Evolutionary conservation across 2,888 invertebrate genomes (phyloP).

Genomic region (Chrysopilus asiliformis): DNA sequence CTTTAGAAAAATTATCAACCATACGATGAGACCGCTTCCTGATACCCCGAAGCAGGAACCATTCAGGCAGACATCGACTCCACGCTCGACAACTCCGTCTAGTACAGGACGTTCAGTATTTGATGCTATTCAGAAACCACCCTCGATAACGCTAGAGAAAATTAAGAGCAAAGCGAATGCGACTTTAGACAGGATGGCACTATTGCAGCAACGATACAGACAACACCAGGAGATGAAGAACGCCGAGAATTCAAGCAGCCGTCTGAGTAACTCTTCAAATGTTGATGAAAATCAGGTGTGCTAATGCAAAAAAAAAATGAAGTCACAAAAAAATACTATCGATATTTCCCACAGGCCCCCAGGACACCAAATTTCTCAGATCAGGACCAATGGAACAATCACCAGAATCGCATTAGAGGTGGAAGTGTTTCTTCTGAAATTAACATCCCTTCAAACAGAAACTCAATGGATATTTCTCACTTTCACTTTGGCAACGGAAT

Average conservation of each 20-base stretch:
- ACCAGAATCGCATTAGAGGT: no score
- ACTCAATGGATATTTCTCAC: conserved; percentile 20
- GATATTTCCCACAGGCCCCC: no score
- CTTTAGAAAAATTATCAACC: conserved; percentile 19
- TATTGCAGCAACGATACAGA: conserved; percentile 43
- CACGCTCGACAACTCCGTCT: conserved; percentile 19
- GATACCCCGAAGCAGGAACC: conserved; percentile 37
- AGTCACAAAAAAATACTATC: no score
- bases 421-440: conserved; percentile 36
- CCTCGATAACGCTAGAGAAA: conserved; percentile 34
- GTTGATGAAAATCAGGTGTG: conserved; percentile 25
- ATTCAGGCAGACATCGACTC: conserved; percentile 23
- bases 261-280: conserved; percentile 18
- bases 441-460: conserved; percentile 19
- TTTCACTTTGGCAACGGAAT: conserved; percentile 27
- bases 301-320: not conserved
- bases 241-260: conserved; percentile 7
- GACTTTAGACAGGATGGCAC: conserved; percentile 34
- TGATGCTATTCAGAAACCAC: conserved; percentile 33
- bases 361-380: no score
- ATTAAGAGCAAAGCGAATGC: conserved; percentile 35
- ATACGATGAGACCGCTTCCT: conserved; percentile 39
- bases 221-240: conserved; percentile 45
- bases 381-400: no score
- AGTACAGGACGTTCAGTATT: conserved; percentile 31